Evolutionary conservation across 2,888 invertebrate species (phyloP).

Genomic region (Pandemis corylana): DNA sequence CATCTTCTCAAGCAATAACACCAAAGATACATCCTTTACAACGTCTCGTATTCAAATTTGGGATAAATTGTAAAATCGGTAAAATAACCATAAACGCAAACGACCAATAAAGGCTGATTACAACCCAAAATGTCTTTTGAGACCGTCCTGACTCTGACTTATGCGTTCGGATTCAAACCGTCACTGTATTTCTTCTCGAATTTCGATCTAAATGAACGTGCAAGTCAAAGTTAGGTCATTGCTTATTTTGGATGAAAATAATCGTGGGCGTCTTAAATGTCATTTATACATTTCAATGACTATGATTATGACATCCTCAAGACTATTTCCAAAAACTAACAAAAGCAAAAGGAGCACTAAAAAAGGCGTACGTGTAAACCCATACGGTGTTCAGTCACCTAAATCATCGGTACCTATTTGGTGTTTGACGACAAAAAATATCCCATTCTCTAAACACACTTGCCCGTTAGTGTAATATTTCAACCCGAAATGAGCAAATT

Average conservation of each 20-base stretch:
- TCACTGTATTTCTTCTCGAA: neutral
- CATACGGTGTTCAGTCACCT: neutral
- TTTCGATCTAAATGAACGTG: neutral
- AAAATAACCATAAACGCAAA: slow-evolving; percentile 23
- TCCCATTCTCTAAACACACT: neutral
- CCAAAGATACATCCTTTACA: slow-evolving; percentile 17
- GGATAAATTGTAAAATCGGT: slow-evolving; percentile 20
- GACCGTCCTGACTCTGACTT: neutral
- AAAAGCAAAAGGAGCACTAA: neutral
- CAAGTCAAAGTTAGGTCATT: neutral
- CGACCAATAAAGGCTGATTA: slow-evolving; percentile 25
- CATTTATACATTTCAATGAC: neutral
- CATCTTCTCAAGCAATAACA: slow-evolving; percentile 17
- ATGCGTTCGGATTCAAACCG: neutral
- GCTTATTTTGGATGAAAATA: neutral
- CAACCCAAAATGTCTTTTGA: slow-evolving; percentile 23
- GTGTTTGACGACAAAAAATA: neutral
- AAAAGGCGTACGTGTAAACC: no score
- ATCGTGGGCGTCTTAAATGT: neutral
- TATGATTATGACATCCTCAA: neutral
- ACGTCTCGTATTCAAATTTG: slow-evolving; percentile 18
- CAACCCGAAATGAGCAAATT: slow-evolving; percentile 48
- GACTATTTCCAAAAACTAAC: neutral
- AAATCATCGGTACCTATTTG: neutral
- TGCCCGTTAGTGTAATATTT: neutral